A percentile compares a stretch with the other conserved stretches of the same genome.
Evolutionary conservation across 2,888 invertebrate genomes (phyloP).

Genomic region (Amphipyra tragopoginis): DNA sequence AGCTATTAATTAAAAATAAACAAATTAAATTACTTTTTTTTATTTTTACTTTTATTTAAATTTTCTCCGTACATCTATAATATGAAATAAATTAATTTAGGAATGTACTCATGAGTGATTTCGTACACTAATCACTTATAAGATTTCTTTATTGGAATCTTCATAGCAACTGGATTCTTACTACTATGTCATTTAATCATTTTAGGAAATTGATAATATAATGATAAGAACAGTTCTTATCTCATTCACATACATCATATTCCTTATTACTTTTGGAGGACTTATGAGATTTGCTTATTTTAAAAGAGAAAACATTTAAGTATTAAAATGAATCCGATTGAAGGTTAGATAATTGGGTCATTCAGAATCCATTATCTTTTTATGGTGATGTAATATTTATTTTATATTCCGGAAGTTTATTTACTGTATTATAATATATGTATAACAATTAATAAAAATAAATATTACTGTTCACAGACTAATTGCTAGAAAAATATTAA

Average conservation of each 20-base stretch:
- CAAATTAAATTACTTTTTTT: no score
- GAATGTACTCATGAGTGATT: no score
- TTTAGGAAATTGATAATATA: no score
- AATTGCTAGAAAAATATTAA: constrained; percentile 6
- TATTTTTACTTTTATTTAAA: no score
- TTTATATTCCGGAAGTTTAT: neutral
- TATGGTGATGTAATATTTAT: neutral
- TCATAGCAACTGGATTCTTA: constrained; percentile 13
- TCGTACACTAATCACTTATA: no score
- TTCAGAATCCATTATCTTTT: constrained; percentile 3
- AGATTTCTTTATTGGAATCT: no score
- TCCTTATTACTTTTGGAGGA: no score
- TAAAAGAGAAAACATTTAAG: constrained; percentile 8
- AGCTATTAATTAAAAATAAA: no score
- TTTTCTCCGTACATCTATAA: no score
- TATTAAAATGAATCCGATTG: constrained; percentile 23
- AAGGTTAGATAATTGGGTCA: constrained; percentile 16
- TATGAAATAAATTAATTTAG: no score
- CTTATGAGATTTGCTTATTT: constrained; percentile 1
- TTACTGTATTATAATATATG: no score
- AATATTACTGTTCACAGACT: neutral
- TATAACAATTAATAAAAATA: no score
- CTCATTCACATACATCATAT: constrained; percentile 22
- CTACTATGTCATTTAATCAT: constrained; percentile 5
- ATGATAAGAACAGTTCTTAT: constrained; percentile 31